Evolutionary conservation across 2,888 invertebrate genomes (phyloP).

Genomic region (Aproaerema taeniolella): DNA sequence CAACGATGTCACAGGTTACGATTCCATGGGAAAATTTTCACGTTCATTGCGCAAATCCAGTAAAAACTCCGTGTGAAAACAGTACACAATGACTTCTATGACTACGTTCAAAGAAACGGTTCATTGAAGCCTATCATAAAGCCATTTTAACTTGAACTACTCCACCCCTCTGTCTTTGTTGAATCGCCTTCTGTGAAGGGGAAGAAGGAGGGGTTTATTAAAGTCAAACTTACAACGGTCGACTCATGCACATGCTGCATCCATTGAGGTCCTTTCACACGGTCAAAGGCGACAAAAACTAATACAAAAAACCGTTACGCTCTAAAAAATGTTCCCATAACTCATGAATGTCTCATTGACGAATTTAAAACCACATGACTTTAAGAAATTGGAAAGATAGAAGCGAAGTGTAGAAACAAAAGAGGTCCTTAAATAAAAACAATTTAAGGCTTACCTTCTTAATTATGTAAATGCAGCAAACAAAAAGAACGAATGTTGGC

Average conservation of each 20-base stretch:
- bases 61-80: constrained; percentile 56
- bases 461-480: too few species aligned
- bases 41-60: constrained; percentile 30
- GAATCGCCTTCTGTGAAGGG: constrained; percentile 16
- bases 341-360: constrained; percentile 64
- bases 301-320: constrained; percentile 75
- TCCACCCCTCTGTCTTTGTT: constrained; percentile 27
- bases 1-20: too few species aligned
- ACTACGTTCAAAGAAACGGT: constrained; percentile 54
- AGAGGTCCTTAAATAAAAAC: too few species aligned
- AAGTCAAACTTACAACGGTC: constrained; percentile 37
- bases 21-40: constrained; percentile 20
- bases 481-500: too few species aligned
- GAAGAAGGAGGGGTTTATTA: constrained; percentile 27
- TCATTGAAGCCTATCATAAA: constrained; percentile 56
- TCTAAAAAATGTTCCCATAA: constrained; percentile 67
- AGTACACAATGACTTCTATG: constrained; percentile 49
- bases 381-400: too few species aligned
- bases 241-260: constrained; percentile 55
- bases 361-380: constrained; percentile 25
- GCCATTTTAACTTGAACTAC: constrained; percentile 39
- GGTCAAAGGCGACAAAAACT: constrained; percentile 72
- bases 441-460: too few species aligned
- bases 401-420: too few species aligned
- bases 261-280: constrained; percentile 74